Percentiles rank a stretch among this genome's conserved stretches.
Conservation (phyloP, 2,113 vertebrate genomes). For the Lophochroa leadbeateri region DNA sequence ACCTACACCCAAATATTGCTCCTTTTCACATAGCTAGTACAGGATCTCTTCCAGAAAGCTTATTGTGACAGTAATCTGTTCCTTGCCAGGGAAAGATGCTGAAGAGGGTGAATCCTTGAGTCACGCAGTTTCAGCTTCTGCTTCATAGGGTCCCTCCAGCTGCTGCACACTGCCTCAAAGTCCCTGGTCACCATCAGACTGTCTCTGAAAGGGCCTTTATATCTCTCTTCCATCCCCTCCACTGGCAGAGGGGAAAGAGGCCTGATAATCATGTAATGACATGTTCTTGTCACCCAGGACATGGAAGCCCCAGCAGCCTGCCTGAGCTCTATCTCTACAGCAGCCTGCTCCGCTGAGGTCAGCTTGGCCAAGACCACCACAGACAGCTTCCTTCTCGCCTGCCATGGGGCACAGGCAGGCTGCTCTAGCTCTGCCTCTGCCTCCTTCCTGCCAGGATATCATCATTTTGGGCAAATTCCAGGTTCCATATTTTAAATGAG, state of each 20-base stretch:
- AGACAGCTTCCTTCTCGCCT: not conserved
- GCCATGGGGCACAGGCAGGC: rapidly evolving
- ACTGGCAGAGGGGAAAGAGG: not conserved
- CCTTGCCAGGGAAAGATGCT: not conserved
- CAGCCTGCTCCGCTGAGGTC: not conserved
- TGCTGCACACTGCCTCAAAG: not conserved
- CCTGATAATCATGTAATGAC: not conserved
- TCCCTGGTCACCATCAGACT: not conserved
- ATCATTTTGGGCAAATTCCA: conserved; percentile 16
- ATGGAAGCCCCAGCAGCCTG: rapidly evolving
- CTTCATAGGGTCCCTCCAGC: not conserved
- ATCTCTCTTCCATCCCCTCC: not conserved
- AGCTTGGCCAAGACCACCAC: rapidly evolving
- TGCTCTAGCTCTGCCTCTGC: not conserved
- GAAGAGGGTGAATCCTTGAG: not conserved
- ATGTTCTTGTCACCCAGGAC: not conserved
- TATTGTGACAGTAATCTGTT: not conserved
- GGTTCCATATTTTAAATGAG: not conserved
- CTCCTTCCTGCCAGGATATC: not conserved
- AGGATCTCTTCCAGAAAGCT: not conserved
- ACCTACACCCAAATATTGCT: not conserved
- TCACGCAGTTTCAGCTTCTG: not conserved
- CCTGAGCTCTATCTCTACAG: not conserved
- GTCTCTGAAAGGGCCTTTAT: not conserved
- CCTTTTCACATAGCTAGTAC: not conserved